Evolutionary conservation across 2,888 invertebrate species (phyloP).

Genomic region (Clivina fossor): DNA sequence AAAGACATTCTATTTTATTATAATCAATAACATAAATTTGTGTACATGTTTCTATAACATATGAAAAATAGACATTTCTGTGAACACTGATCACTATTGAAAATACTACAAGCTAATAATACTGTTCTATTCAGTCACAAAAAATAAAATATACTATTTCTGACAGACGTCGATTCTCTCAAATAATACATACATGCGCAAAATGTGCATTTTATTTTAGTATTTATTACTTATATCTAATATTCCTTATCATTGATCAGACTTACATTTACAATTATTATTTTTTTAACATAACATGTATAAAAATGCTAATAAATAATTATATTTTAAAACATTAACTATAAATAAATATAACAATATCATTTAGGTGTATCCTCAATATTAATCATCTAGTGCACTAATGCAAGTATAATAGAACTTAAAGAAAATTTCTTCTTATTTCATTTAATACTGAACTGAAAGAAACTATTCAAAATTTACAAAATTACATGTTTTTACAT

Average conservation of each 20-base stretch:
- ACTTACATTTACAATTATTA: conserved; percentile 21
- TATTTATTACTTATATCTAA: conserved; percentile 15
- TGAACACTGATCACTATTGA: conserved; percentile 31
- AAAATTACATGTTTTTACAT: no score
- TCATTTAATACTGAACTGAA: no score
- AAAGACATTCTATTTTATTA: conserved; percentile 31
- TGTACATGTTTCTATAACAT: conserved; percentile 34
- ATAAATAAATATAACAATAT: not conserved
- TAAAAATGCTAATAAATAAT: not conserved
- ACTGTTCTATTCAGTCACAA: conserved; percentile 34
- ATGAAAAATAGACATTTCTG: conserved; percentile 33
- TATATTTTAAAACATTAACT: not conserved
- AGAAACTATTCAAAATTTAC: no score
- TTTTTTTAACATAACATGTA: not conserved
- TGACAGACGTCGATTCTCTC: conserved; percentile 33
- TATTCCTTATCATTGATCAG: conserved; percentile 26
- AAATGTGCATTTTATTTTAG: conserved; percentile 17
- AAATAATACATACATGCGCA: conserved; percentile 27
- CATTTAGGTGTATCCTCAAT: not conserved
- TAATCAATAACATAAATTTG: conserved; percentile 28
- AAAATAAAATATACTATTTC: conserved; percentile 32
- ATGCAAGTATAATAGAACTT: no score
- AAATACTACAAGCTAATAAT: conserved; percentile 31
- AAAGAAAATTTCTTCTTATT: no score
- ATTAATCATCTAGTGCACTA: conserved; percentile 9